phyloP scores from a whole-genome alignment of 2,113 vertebrate genomes.

The Motacilla alba region DNA sequence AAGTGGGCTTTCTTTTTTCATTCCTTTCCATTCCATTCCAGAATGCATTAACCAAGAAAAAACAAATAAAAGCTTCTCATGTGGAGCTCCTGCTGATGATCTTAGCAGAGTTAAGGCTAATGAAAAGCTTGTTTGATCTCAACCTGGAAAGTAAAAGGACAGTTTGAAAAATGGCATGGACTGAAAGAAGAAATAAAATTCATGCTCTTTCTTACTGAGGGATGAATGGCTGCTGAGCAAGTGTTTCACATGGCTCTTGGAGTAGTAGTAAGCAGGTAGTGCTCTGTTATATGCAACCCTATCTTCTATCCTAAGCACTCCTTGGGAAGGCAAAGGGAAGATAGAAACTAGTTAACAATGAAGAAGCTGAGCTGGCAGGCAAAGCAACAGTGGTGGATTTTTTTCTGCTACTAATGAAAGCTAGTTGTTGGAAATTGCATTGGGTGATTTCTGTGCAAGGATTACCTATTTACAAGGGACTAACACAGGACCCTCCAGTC shows the following conservation, averaged over 20 bases:
- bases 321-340: neutral
- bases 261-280: neutral
- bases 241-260: neutral
- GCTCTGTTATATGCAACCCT: neutral
- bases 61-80: conserved; percentile 32
- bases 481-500: neutral
- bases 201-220: neutral
- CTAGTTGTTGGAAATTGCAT: neutral
- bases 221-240: neutral
- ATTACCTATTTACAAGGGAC: neutral
- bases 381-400: neutral
- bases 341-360: neutral
- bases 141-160: neutral
- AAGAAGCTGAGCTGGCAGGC: neutral
- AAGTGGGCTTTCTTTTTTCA: conserved; percentile 20
- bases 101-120: conserved; percentile 50
- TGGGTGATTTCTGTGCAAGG: neutral
- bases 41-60: conserved; percentile 24
- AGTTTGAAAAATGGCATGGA: conserved; percentile 16
- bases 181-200: conserved; percentile 12
- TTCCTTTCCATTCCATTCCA: neutral
- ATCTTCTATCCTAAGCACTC: neutral
- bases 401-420: neutral
- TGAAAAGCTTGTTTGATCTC: conserved; percentile 47
- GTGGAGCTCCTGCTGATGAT: conserved; percentile 38